Evolutionary conservation across 2,888 invertebrate species (phyloP), one percentile per base, ranked within the genome.

Genomic region (Smittia aterrima): DNA sequence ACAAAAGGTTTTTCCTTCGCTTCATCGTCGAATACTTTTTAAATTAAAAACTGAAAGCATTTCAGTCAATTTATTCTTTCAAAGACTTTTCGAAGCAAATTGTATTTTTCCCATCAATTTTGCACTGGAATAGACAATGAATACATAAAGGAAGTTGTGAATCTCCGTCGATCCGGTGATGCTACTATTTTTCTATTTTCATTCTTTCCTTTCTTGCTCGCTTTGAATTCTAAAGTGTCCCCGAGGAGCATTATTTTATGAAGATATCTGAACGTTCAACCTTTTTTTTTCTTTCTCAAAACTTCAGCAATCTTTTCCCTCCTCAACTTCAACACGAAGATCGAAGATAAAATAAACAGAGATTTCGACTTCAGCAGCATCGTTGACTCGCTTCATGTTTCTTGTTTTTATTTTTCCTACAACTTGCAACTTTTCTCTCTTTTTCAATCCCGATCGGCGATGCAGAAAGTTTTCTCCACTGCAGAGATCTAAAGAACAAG

Each of bases 161-260:
- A 64, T 64, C 27, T 64, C 6, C 25, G 64, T 64, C 27, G 22
- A 6, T 64, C 11, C 25, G 22, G 25, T 13, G 24, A 2, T 58
- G 22, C 64, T 64, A 27, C 27, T 27, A 64, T 64, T 64, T 58
- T 22, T 22, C 18, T 58, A 18, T 58, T 20, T 47, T 47, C 20
- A 4, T 18, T 32, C 24, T 27, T 32, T 32, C 38, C 22, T 3
- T 62, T 62, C 62, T 13, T 11, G 62, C 25, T 16, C 22, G 18
- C 25, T 27, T 27, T 16, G 27, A 64, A 64, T 27, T 24, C 27
- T 64, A 66, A 41, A 74, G 11, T 53, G 72, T 75, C 75, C 75
- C 75, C 66, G 67, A 73, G 75, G 75, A 66, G 75, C 66, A 66
- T 66, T 75, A 75, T 75, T 75, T 75, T 73, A 75, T 75, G 73